A percentile compares a stretch with the other conserved stretches of the same genome.
These are phyloP conservation scores for Pristionchus entomophagus DNA, from an alignment of 2,888 invertebrate species.

Conservation along the genomic window DNA sequence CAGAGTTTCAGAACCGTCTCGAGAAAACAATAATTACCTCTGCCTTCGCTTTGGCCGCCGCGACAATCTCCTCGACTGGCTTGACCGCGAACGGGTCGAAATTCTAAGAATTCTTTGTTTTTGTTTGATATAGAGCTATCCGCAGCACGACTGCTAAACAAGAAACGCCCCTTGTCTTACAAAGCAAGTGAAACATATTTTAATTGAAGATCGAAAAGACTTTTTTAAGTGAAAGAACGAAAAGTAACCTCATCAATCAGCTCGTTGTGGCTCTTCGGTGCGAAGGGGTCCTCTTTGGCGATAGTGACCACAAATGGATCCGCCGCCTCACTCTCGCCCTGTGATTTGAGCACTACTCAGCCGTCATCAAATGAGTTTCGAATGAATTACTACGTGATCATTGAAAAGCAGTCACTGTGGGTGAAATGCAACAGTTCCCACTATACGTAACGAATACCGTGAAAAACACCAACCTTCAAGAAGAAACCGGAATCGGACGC, in stretches of 20 bases:
- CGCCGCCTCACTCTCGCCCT: slow-evolving; percentile 44
- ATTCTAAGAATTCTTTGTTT: too few relatives aligned
- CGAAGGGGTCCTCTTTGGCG: slow-evolving; percentile 65
- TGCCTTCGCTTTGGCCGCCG: slow-evolving; percentile 72
- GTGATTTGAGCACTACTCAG: not conserved
- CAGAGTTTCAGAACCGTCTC: too few relatives aligned
- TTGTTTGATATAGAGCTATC: too few relatives aligned
- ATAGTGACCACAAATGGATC: slow-evolving; percentile 53
- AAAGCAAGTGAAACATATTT: slow-evolving; percentile 1
- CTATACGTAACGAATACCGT: too few relatives aligned
- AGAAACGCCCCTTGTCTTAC: too few relatives aligned
- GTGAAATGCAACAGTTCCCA: too few relatives aligned
- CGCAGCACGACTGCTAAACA: too few relatives aligned
- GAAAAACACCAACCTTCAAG: slow-evolving; percentile 41
- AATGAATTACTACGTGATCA: too few relatives aligned
- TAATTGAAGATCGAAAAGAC: not conserved
- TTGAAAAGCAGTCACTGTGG: too few relatives aligned
- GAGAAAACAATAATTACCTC: slow-evolving; percentile 54
- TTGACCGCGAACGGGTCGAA: slow-evolving; percentile 75
- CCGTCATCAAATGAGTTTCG: too few relatives aligned
- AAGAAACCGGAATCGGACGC: slow-evolving; percentile 49
- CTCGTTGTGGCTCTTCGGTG: slow-evolving; percentile 59
- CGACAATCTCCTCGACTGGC: slow-evolving; percentile 75
- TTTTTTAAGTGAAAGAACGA: not conserved
- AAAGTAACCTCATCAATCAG: slow-evolving; percentile 62